Evolutionary conservation across 2,888 invertebrate genomes (phyloP).

Genomic region (Synergus itoensis): DNA sequence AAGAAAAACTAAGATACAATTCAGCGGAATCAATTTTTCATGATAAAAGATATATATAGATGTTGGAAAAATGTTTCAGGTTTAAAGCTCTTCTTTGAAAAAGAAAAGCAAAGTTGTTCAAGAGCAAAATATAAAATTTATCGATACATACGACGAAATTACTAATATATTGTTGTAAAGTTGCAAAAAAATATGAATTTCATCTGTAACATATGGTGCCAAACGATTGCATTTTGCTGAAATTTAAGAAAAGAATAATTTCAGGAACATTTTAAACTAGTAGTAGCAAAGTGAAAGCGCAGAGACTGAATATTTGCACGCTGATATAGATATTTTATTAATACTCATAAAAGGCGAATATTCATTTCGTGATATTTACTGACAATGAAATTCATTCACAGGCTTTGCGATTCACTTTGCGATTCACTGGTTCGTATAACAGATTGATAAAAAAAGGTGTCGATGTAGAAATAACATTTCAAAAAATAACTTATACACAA

Average conservation of each 20-base stretch:
- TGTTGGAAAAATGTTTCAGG: background rate
- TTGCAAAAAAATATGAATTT: background rate
- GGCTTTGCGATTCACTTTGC: slow-evolving; percentile 1
- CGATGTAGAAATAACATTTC: slow-evolving; percentile 31
- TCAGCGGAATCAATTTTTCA: slow-evolving; percentile 16
- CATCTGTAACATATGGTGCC: background rate
- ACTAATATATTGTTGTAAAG: background rate
- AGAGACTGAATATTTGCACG: slow-evolving; percentile 20
- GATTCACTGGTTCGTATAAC: background rate
- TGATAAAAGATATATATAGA: background rate
- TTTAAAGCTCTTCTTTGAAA: background rate
- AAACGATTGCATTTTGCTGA: slow-evolving; percentile 21
- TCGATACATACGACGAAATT: background rate
- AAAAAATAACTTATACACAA: slow-evolving; percentile 10
- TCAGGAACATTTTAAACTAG: background rate
- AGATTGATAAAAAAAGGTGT: slow-evolving; percentile 12
- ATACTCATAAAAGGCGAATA: background rate
- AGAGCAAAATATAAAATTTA: background rate
- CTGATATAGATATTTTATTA: slow-evolving; percentile 23
- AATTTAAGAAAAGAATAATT: background rate
- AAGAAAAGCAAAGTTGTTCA: background rate
- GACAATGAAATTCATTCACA: background rate
- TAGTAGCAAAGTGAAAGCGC: background rate
- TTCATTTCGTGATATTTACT: background rate
- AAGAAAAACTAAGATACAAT: background rate